phyloP scores from a whole-genome alignment of 2,113 vertebrate genomes.

The Heteronetta atricapilla region DNA sequence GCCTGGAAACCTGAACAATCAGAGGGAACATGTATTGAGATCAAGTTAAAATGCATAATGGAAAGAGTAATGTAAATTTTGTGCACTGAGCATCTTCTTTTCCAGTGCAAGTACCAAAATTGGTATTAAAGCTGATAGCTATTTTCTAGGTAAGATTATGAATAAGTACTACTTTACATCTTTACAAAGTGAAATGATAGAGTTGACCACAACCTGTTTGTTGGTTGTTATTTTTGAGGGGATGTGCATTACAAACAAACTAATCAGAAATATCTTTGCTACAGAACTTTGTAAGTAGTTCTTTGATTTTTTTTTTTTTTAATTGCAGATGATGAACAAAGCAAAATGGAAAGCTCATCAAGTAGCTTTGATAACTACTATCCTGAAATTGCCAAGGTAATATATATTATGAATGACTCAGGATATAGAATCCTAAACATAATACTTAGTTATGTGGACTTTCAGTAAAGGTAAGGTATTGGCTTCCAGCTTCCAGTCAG shows the following conservation, averaged over 20 bases:
- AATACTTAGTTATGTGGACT: background rate
- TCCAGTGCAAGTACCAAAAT: background rate
- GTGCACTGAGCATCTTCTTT: background rate
- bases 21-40: background rate
- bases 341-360: constrained; percentile 89
- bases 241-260: background rate
- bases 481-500: background rate
- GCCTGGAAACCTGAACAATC: background rate
- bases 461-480: background rate
- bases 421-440: background rate
- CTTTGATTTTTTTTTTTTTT: constrained; percentile 27
- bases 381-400: constrained; percentile 83
- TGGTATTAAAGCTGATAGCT: background rate
- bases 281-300: background rate
- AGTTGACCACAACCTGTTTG: background rate
- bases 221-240: background rate
- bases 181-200: background rate
- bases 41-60: background rate
- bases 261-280: background rate
- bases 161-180: background rate
- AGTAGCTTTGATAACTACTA: constrained; percentile 93
- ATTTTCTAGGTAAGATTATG: background rate
- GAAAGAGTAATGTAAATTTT: background rate
- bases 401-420: background rate
- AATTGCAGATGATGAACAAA: constrained; percentile 91